Base-by-base conservation (phyloP, 2,113 vertebrate species). In the Butorides virescens region DNA sequence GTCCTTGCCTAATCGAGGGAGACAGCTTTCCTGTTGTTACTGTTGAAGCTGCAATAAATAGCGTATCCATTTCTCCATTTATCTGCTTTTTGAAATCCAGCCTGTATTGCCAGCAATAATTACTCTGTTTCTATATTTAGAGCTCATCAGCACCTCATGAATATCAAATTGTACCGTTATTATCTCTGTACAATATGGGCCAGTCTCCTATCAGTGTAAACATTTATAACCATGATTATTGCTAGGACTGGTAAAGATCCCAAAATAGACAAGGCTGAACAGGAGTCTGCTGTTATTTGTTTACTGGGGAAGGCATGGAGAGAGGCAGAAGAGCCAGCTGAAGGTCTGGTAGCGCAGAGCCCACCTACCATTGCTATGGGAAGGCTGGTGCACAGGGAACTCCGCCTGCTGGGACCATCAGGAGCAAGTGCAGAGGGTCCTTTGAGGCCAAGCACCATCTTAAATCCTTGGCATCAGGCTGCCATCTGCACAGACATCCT, bases 71-170 rank as follows among this genome's bases (percentile, higher is more conserved):
- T 93, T 95, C 96, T 93, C 73, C 80, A 93, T 93, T 96, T 97
- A 82, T 94, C 97, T 97, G 91, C 88, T 94, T 95, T 95, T 96
- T 93, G 89, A 95, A 93, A 96, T 68, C 92, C 80, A 97, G 91
- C 73, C 91, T 72, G 59, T 82, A 86, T 81, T 93, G 84, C 81
- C 92, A 94, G 96, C 82, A 93, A 79, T 94, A 97, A 97, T 97
- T 97, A 96, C 53, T 91, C 90, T 68, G 82, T 91, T 97, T 91
- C 95, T 97, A 97, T 96, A 97, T 97, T 97, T 97, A 93, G 96
- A 89, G 70, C 89, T 97, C 93, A 93, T 97, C 96, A 97, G 74
- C 92, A 94, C 86, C 92, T 97, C 92, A 95, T 97, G 96, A 97
- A 97, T 97, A 96, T 96, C 89, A 97, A 97, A 96, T 94, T 75